Conservation (phyloP, 2,888 invertebrate genomes). For the Xylophagus ater region DNA sequence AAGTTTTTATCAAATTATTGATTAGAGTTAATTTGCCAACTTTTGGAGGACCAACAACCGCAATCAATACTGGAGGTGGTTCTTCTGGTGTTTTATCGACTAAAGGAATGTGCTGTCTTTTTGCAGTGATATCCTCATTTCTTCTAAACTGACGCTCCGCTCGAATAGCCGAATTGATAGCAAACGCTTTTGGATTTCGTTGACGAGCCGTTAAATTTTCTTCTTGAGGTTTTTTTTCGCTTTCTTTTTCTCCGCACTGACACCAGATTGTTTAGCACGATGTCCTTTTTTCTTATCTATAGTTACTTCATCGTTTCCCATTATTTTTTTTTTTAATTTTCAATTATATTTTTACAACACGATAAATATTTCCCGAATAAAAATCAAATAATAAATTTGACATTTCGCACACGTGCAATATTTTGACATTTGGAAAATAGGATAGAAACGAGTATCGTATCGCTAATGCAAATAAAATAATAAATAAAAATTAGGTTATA, state of each 20-base stretch:
- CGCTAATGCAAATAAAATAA: too few relatives aligned
- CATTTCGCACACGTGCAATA: too few relatives aligned
- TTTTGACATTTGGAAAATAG: too few relatives aligned
- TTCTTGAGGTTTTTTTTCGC: conserved; percentile 50
- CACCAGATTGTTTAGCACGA: conserved; percentile 55
- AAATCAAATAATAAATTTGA: too few relatives aligned
- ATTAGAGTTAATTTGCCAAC: conserved; percentile 92
- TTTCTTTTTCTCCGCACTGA: conserved; percentile 81
- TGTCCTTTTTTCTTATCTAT: conserved; percentile 60
- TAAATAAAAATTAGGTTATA: too few relatives aligned
- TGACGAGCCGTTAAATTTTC: conserved; percentile 65
- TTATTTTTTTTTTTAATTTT: too few relatives aligned
- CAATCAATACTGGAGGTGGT: conserved; percentile 86
- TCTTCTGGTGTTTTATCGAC: conserved; percentile 95
- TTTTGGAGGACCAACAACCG: conserved; percentile 93
- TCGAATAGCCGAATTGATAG: conserved; percentile 83
- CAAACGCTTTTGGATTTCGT: conserved; percentile 93
- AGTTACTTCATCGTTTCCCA: conserved; percentile 34
- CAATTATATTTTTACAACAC: too few relatives aligned
- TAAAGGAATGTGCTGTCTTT: conserved; percentile 75
- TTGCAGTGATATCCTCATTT: conserved; percentile 74
- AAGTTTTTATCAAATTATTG: conserved; percentile 82
- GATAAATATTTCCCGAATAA: too few relatives aligned
- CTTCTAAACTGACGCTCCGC: conserved; percentile 84
- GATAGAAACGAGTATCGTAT: too few relatives aligned